Conservation (phyloP, 2,113 vertebrate genomes). For the Notiomystis cincta region DNA sequence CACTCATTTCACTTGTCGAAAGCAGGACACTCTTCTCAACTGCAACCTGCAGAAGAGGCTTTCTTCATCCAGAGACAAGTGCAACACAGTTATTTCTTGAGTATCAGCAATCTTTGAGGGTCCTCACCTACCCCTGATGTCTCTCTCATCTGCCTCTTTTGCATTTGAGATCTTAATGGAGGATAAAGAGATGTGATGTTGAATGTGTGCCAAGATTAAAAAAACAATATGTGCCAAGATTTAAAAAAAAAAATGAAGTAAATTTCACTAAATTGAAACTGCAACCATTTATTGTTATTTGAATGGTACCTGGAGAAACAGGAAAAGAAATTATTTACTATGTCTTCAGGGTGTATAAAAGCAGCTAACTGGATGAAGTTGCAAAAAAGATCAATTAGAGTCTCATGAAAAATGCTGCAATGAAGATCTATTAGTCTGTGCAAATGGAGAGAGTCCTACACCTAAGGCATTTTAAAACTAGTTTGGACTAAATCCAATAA, state of each 20-base stretch:
- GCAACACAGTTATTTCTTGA: neutral
- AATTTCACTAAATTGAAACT: neutral
- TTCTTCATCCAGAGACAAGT: neutral
- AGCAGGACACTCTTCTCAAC: neutral
- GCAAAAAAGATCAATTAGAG: neutral
- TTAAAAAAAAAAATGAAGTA: neutral
- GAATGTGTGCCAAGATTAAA: neutral
- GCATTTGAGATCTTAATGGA: neutral
- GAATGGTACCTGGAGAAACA: neutral
- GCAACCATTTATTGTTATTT: neutral
- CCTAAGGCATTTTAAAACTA: neutral
- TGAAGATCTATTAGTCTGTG: neutral
- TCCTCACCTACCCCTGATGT: neutral
- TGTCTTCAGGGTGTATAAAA: neutral
- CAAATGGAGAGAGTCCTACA: neutral
- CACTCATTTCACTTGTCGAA: rapidly evolving
- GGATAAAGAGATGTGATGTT: neutral
- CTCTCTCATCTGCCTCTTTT: neutral
- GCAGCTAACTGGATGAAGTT: neutral
- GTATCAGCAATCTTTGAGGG: neutral
- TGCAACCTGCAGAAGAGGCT: neutral
- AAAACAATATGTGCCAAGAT: neutral
- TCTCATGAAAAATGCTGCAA: neutral
- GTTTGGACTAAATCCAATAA: neutral
- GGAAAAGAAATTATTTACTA: neutral